Evolutionary conservation across 2,113 vertebrate genomes (phyloP).

Genomic region (Tapirus terrestris): DNA sequence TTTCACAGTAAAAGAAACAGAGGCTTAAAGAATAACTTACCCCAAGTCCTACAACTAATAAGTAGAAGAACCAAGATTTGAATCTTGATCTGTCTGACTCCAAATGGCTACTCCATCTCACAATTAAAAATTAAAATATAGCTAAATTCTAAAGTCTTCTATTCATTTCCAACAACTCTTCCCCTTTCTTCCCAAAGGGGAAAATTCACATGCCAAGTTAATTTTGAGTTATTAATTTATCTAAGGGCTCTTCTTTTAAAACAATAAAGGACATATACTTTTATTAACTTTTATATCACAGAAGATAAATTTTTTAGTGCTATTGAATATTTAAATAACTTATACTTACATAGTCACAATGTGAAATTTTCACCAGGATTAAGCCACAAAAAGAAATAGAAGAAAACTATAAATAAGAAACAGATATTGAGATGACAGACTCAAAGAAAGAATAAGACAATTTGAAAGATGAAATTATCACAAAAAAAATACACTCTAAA

Average conservation of each 20-base stretch:
- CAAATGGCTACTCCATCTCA: slow-evolving; percentile 2
- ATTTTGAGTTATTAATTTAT: slow-evolving; percentile 50
- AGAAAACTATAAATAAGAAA: slow-evolving; percentile 85
- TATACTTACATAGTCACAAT: slow-evolving; percentile 84
- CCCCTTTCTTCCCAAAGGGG: neutral
- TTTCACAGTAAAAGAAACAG: neutral
- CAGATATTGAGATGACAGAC: slow-evolving; percentile 79
- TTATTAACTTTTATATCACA: slow-evolving; percentile 47
- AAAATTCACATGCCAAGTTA: neutral
- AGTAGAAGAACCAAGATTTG: neutral
- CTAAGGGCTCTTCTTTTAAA: neutral
- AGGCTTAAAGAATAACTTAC: slow-evolving; percentile 26
- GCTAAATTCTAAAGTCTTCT: slow-evolving; percentile 28
- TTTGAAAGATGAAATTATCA: slow-evolving; percentile 67
- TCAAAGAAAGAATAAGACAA: slow-evolving; percentile 77
- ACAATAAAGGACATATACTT: slow-evolving; percentile 33
- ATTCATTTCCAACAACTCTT: neutral
- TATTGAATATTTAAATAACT: slow-evolving; percentile 63
- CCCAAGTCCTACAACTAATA: neutral
- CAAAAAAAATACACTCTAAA: slow-evolving; percentile 1
- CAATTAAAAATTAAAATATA: slow-evolving; percentile 49
- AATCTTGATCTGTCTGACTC: slow-evolving; percentile 19
- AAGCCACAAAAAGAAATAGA: slow-evolving; percentile 85
- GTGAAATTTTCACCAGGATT: slow-evolving; percentile 82
- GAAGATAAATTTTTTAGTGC: neutral